phyloP scores from a whole-genome alignment of 2,888 invertebrate genomes.

The Pediacus dermestoides region DNA sequence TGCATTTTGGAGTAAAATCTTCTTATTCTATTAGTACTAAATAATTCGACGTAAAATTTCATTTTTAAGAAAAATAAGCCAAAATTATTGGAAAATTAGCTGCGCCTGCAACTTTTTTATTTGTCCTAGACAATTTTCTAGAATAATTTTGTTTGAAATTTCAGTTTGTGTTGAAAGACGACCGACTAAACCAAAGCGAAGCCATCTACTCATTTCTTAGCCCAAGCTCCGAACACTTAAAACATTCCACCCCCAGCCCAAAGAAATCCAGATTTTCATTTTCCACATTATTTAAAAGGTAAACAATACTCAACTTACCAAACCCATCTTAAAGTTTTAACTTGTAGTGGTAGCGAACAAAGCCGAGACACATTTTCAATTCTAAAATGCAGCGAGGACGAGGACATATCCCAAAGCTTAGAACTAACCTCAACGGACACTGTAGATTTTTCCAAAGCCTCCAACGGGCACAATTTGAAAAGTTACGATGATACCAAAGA shows the following conservation, averaged over 20 bases:
- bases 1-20: no score
- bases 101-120: conserved; percentile 10
- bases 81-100: no score
- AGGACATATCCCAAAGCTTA: conserved; percentile 75
- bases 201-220: conserved; percentile 88
- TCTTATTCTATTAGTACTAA: no score
- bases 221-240: conserved; percentile 85
- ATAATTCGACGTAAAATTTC: no score
- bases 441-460: conserved; percentile 45
- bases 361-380: conserved; percentile 31
- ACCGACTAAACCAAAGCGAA: conserved; percentile 82
- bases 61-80: no score
- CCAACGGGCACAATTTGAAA: conserved; percentile 45
- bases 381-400: conserved; percentile 69
- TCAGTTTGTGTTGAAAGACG: conserved; percentile 83
- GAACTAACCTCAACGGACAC: conserved; percentile 57
- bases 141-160: conserved; percentile 34
- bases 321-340: background rate
- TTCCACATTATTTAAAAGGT: conserved; percentile 82
- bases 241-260: conserved; percentile 70
- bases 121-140: conserved; percentile 6
- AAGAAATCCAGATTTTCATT: conserved; percentile 86
- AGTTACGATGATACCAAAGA: conserved; percentile 66
- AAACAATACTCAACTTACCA: conserved; percentile 23
- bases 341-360: conserved; percentile 39